Percentiles rank a stretch among this genome's conserved stretches.
phyloP scores from a whole-genome alignment of 2,888 invertebrate genomes.

The Himalopsyche kuldschensis region DNA sequence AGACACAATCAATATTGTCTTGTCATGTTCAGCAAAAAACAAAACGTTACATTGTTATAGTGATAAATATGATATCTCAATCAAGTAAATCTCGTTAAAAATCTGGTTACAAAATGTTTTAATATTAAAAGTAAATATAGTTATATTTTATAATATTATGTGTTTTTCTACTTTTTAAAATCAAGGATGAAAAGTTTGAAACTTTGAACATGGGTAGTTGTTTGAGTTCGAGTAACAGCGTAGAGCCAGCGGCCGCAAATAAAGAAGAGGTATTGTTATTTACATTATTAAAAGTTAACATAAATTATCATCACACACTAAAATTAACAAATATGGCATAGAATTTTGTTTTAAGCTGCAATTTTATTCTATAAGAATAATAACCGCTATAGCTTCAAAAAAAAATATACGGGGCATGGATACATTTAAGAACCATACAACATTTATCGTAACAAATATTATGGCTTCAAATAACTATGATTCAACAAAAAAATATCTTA shows the following conservation, averaged over 20 bases:
- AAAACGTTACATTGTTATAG: not conserved
- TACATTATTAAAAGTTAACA: not conserved
- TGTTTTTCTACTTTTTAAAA: not conserved
- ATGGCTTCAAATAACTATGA: too few species aligned
- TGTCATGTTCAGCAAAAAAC: not conserved
- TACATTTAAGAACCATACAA: too few species aligned
- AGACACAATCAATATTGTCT: not conserved
- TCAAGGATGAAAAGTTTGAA: not conserved
- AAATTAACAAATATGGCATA: too few species aligned
- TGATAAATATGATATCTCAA: not conserved
- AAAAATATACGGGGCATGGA: too few species aligned
- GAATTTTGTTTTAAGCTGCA: not conserved
- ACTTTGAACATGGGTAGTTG: slow-evolving; percentile 25
- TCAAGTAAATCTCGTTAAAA: not conserved
- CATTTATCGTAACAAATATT: too few species aligned
- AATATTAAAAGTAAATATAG: not conserved
- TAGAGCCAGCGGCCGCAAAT: slow-evolving; percentile 15
- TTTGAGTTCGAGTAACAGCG: slow-evolving; percentile 16
- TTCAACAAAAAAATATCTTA: too few species aligned
- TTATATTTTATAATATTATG: not conserved
- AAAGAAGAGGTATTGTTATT: not conserved
- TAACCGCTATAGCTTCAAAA: not conserved
- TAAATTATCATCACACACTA: not conserved
- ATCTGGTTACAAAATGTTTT: not conserved
- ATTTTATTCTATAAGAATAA: not conserved